A percentile compares a stretch with the other conserved stretches of the same genome.
Conservation (phyloP, 1,140 invertebrate species). For the Zaprionus africanus region DNA sequence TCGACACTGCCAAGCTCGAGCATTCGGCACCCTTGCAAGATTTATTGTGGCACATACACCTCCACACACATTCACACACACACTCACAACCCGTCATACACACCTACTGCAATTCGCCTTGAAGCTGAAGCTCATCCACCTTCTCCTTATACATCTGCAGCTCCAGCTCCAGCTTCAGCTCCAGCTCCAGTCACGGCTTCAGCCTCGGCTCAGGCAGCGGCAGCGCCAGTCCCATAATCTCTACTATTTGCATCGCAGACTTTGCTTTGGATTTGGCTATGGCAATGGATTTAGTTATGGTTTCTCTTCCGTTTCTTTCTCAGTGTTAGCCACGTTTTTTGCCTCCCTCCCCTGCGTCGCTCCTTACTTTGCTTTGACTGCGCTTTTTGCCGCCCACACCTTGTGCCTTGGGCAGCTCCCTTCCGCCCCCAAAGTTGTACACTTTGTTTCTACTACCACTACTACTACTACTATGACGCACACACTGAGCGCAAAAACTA, state of each 20-base stretch:
- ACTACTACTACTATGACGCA: conserved; percentile 40
- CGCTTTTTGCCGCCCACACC: conserved; percentile 60
- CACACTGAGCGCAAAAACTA: conserved; percentile 70
- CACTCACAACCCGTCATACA: conserved; percentile 11
- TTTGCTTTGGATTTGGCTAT: conserved; percentile 79
- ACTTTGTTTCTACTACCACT: conserved; percentile 59
- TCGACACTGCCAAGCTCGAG: conserved; percentile 30
- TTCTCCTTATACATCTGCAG: conserved; percentile 18
- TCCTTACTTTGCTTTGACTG: conserved; percentile 44
- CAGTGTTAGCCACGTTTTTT: conserved; percentile 23
- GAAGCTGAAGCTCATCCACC: conserved; percentile 13
- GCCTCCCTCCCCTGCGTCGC: background rate
- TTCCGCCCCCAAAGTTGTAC: conserved; percentile 40
- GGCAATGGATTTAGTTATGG: conserved; percentile 82
- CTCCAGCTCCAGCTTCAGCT: background rate
- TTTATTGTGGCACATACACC: conserved; percentile 73
- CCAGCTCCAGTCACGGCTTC: background rate
- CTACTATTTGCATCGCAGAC: conserved; percentile 83
- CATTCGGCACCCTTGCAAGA: conserved; percentile 79
- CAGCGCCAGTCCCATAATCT: conserved; percentile 68
- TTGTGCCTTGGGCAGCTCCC: conserved; percentile 49
- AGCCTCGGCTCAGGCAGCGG: background rate
- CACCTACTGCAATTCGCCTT: conserved; percentile 53
- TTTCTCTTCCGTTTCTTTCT: conserved; percentile 71
- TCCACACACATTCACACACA: conserved; percentile 14